Base-by-base conservation (phyloP, 2,888 invertebrate species). In the Scaptomyza parva region DNA sequence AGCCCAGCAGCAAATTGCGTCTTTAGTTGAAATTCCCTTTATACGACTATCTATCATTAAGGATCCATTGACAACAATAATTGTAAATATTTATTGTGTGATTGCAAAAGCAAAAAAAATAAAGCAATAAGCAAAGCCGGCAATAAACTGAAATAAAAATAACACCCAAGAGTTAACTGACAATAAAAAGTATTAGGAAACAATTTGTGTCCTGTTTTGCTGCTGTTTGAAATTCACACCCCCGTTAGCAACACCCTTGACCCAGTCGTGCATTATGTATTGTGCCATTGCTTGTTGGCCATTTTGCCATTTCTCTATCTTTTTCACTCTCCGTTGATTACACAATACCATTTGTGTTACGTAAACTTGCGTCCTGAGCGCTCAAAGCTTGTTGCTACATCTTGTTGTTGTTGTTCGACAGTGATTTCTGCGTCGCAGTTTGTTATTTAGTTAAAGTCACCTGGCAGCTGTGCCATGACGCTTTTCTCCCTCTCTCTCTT, bases 301-400 rank as follows among this genome's bases (percentile, higher is more conserved):
- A 26, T 45, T 55, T 37, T 45, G 47, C 30, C 39, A 18, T 33
- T 44, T 45, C 47, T 14, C 47, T 14, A 30, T 43, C 55, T 51
- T 37, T 37, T 30, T 60, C 44, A 41, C 43, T 48, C 60, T 55
- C 37, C 40, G 64, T 67, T 83, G 84, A 70, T 84, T 84, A 77
- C 88, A 84, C 84, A 84, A 84, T 84, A 65, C 62, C 55, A 64
- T 78, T 73, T 62, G 60, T 72, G 81, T 84, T 88, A 84, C 84
- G 86, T 84, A 84, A 84, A 86, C 45, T 63, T 45, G 62, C 51
- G 76, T 78, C 72, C 86, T 85, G 64, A 52, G 61, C 30, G 11
- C 39, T 63, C 41, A 24, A 41, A 12, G 51, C 51, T 76, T 76
- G 24, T 64, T 59, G 60, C 62, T n/a, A n/a, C n/a, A n/a, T n/a